These are phyloP conservation scores for Sarcophilus harrisii DNA, from an alignment of 2,797 vertebrate species.

Conservation along the genomic window DNA sequence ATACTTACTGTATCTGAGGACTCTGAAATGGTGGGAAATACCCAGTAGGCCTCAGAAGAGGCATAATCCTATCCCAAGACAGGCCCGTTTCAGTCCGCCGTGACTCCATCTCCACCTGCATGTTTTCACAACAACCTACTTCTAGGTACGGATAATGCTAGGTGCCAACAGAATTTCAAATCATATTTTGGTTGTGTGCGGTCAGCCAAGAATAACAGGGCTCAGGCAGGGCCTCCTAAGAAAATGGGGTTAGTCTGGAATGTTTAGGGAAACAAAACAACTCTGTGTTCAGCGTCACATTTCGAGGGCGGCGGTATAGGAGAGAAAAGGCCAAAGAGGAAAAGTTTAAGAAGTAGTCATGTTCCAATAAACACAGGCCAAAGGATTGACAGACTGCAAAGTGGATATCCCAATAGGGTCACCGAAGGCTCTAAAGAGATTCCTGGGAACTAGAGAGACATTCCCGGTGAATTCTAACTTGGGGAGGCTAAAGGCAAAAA, in stretches of 20 bases:
- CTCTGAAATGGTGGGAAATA: conserved; percentile 40
- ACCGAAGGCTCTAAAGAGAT: neutral
- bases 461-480: neutral
- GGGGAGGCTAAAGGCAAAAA: neutral
- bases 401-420: conserved; percentile 1
- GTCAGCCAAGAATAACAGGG: conserved; percentile 54
- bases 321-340: conserved; percentile 14
- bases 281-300: conserved; percentile 13
- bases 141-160: conserved; percentile 26
- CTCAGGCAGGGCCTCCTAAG: conserved; percentile 27
- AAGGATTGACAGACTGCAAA: conserved; percentile 12
- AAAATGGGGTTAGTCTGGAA: conserved; percentile 37
- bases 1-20: conserved; percentile 28
- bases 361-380: conserved; percentile 5
- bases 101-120: conserved; percentile 31
- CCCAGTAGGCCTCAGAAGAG: conserved; percentile 39
- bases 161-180: conserved; percentile 45
- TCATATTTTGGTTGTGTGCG: neutral
- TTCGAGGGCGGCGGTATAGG: neutral
- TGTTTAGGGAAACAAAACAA: conserved; percentile 54
- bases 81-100: conserved; percentile 68
- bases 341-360: neutral
- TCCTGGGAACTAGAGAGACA: conserved; percentile 8
- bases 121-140: conserved; percentile 61
- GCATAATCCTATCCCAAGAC: conserved; percentile 53